Base-by-base conservation (phyloP, 2,113 vertebrate genomes). In the Nycticorax nycticorax region DNA sequence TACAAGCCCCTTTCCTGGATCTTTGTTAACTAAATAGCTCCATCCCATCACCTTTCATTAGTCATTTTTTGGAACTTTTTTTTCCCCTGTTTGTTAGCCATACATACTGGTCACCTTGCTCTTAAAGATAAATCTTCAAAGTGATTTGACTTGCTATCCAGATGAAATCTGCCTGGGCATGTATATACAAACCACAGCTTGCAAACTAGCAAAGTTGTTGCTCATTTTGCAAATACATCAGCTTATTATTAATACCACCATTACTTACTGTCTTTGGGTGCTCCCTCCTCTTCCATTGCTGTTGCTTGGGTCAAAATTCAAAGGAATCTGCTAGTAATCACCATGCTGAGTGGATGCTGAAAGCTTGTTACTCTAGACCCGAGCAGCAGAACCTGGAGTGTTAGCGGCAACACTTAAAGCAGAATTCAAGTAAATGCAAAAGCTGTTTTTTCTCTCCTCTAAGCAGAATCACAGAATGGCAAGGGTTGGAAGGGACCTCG, bases 251-350 rank as follows among this genome's bases (percentile, higher is more conserved):
- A 79, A 33, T 74, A 52, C 47, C 33, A 41, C 56, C 11, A 6
- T 55, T 85, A 96, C 97, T 97, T 89, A 97, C 97, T 50, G 96
- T 97, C 94, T 97, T 98, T 23, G 97, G 92, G 83, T 86, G 60
- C 85, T 96, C 55, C 56, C 67, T 91, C 76, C 47, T 41, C 20
- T 73, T 81, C 53, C 41, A 32, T 87, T 95, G 37, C 35, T 95
- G 27, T 71, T 62, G 33, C 67, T 83, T 47, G 79, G 27, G 41
- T 95, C 86, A 55, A 69, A 92, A 82, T 89, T 95, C 52, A 89
- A 92, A 88, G 84, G 89, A 47, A 93, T 74, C 26, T 94, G 85
- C 33, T 93, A 85, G 41, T 71, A 56, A 47, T 85, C 50, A 63
- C 80, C 77, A 30, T 94, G 96, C 64, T 62, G 67, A 60, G 81